Evolutionary conservation across 2,113 vertebrate species (phyloP).

Genomic region (Uria lomvia): DNA sequence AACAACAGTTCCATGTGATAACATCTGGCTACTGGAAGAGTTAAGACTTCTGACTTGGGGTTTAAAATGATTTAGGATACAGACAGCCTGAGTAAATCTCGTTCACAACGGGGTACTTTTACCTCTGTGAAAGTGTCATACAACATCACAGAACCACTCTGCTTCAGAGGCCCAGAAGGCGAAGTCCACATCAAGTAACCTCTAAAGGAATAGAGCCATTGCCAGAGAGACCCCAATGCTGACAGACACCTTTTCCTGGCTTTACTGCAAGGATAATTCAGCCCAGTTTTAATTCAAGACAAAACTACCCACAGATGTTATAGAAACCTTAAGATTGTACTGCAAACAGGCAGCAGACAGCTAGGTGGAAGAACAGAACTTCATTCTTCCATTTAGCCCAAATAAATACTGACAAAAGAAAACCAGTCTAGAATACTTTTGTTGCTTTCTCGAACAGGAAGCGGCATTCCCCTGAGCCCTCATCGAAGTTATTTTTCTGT

Average conservation of each 20-base stretch:
- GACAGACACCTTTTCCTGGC: neutral
- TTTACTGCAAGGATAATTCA: neutral
- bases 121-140: neutral
- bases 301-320: fast-evolving
- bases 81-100: neutral
- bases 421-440: neutral
- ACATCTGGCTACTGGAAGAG: neutral
- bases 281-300: neutral
- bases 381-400: neutral
- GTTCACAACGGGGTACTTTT: neutral
- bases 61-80: neutral
- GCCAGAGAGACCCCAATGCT: neutral
- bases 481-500: neutral
- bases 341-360: neutral
- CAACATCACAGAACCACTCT: neutral
- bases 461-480: neutral
- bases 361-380: neutral
- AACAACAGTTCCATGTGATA: fast-evolving
- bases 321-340: fast-evolving
- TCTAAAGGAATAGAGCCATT: neutral
- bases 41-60: too few relatives aligned
- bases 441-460: neutral
- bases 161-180: neutral
- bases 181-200: neutral
- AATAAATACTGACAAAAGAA: neutral